These are phyloP conservation scores for Sogatella furcifera DNA, from an alignment of 1,140 invertebrate species.

Conservation along the genomic window DNA sequence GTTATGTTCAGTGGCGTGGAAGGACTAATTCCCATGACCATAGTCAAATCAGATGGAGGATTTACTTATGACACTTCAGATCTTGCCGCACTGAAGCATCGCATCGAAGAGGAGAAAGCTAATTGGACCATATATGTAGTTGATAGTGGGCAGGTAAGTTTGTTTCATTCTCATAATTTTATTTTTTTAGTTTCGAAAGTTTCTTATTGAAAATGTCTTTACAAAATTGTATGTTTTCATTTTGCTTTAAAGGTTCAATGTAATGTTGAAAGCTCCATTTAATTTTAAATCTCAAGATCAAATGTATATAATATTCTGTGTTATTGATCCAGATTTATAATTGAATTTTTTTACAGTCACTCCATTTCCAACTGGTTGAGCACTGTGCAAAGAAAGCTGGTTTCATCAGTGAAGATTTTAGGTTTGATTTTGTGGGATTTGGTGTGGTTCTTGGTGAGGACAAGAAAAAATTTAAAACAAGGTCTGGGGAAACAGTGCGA, in stretches of 20 bases:
- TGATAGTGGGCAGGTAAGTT: slow-evolving; percentile 75
- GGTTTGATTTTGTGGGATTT: slow-evolving; percentile 87
- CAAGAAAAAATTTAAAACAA: slow-evolving; percentile 98
- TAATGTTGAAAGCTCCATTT: too few species aligned
- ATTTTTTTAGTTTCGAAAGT: slow-evolving; percentile 5
- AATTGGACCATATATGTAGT: slow-evolving; percentile 94
- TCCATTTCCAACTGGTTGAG: slow-evolving; percentile 71
- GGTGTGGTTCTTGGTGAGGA: slow-evolving; percentile 97
- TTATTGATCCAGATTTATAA: too few species aligned
- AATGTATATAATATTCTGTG: too few species aligned
- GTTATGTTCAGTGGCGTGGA: slow-evolving; percentile 71
- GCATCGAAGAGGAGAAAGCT: slow-evolving; percentile 77
- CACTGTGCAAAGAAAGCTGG: slow-evolving; percentile 59
- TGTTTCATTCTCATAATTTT: slow-evolving; percentile 30
- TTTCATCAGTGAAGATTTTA: slow-evolving; percentile 48
- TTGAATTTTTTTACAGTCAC: slow-evolving; percentile 37
- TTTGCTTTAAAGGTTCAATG: too few species aligned
- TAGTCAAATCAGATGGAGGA: slow-evolving; percentile 97
- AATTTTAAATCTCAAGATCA: too few species aligned
- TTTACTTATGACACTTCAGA: slow-evolving; percentile 99
- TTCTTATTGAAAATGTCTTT: background rate
- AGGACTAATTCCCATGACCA: slow-evolving; percentile 72
- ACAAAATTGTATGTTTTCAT: too few species aligned
- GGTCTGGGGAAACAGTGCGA: slow-evolving; percentile 92
- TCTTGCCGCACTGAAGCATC: slow-evolving; percentile 81